Conservation (phyloP, 2,113 vertebrate species). For the Tachysurus vachellii region DNA sequence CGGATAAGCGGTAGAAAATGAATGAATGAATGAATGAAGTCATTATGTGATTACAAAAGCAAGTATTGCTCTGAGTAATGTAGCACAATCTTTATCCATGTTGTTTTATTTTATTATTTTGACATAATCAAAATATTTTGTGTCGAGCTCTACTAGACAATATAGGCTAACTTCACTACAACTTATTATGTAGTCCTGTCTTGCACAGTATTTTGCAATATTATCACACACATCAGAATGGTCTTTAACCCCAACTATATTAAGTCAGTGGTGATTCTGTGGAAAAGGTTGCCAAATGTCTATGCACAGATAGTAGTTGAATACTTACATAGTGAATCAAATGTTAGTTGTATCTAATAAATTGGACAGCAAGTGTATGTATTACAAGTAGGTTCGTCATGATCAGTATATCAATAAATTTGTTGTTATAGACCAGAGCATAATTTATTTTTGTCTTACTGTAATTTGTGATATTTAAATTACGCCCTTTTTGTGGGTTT, state of each 20-base stretch:
- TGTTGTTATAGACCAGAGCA: neutral
- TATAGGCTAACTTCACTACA: neutral
- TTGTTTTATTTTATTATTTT: neutral
- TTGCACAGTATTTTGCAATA: neutral
- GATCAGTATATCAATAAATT: no score
- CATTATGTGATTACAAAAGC: neutral
- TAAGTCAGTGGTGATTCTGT: neutral
- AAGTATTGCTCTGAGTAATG: neutral
- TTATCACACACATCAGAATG: neutral
- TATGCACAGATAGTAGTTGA: neutral
- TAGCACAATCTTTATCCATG: neutral
- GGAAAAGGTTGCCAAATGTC: neutral
- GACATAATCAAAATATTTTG: neutral
- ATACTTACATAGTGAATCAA: neutral
- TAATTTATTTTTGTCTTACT: neutral
- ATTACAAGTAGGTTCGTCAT: neutral
- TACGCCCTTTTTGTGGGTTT: neutral
- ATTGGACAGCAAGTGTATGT: neutral
- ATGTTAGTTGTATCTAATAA: neutral
- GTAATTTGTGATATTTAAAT: neutral
- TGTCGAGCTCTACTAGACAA: neutral
- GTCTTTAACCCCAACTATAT: neutral
- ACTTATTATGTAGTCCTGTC: neutral
- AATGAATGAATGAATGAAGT: no score
- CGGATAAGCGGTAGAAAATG: no score